A percentile compares a stretch with the other conserved stretches of the same genome.
Conservation (phyloP, 30 jellyfish, hydroid and myxozoan genomes). For the Pseudorhiza aurosa region DNA sequence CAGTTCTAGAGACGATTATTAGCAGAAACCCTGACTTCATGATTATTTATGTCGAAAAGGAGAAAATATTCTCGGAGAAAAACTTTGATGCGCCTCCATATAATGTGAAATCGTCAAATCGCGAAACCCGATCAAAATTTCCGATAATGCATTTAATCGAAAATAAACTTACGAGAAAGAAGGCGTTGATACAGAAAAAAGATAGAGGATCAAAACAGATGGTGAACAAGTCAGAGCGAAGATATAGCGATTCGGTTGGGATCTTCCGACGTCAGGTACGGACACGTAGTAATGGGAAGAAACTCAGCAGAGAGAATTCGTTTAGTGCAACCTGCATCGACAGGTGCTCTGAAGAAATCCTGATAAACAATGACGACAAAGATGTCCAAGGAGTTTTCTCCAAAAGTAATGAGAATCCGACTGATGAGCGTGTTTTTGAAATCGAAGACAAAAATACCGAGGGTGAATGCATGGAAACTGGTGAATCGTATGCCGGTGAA, state of each 20-base stretch:
- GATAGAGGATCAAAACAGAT: not conserved
- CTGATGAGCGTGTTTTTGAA: not conserved
- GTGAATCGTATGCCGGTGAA: not conserved
- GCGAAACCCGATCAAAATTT: not conserved
- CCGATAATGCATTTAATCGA: not conserved
- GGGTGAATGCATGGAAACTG: not conserved
- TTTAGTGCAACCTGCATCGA: not conserved
- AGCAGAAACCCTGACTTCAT: slow-evolving; percentile 50
- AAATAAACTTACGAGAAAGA: not conserved
- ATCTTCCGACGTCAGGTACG: not conserved
- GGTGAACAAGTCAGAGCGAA: not conserved
- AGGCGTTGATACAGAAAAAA: not conserved
- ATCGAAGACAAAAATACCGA: too few species aligned
- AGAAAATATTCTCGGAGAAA: slow-evolving; percentile 33
- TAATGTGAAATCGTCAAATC: not conserved
- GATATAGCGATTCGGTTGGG: slow-evolving; percentile 6
- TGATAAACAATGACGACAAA: not conserved
- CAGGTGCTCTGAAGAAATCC: slow-evolving; percentile 9
- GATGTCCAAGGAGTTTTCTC: not conserved
- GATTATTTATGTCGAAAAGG: slow-evolving; percentile 60
- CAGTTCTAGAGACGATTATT: slow-evolving; percentile 21
- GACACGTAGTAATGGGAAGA: not conserved
- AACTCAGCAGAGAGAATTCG: not conserved
- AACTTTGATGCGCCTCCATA: slow-evolving; percentile 18
- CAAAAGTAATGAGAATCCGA: not conserved